Evolutionary conservation across 2,113 vertebrate genomes (phyloP).

Genomic region (Saiga tatarica): DNA sequence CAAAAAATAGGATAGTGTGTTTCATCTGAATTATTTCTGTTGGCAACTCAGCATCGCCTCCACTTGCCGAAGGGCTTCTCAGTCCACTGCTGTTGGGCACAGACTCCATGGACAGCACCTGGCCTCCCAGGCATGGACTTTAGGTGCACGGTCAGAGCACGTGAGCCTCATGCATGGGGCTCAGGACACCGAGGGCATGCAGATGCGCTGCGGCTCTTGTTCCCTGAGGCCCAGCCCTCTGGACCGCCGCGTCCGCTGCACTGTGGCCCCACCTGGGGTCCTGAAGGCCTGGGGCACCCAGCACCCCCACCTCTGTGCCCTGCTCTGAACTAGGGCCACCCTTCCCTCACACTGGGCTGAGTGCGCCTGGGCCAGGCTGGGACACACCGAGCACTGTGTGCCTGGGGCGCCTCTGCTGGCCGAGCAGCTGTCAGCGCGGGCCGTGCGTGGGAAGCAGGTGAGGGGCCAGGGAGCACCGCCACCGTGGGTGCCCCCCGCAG

Average conservation of each 20-base stretch:
- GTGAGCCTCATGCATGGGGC: not conserved
- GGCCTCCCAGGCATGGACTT: not conserved
- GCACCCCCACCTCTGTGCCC: constrained; percentile 83
- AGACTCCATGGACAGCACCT: not conserved
- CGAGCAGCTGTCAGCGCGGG: fast-evolving
- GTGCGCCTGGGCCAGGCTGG: not conserved
- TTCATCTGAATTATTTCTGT: not conserved
- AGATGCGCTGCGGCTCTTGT: not conserved
- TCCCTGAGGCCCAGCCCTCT: not conserved
- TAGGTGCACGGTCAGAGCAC: not conserved
- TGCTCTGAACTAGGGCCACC: constrained; percentile 76
- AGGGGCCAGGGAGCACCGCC: not conserved
- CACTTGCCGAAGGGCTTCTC: not conserved
- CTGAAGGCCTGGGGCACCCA: not conserved
- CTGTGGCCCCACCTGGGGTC: not conserved
- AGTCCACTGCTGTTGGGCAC: not conserved
- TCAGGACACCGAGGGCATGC: not conserved
- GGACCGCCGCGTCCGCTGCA: not conserved
- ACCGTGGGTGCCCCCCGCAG: too few species aligned
- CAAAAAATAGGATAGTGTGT: not conserved
- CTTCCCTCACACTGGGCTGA: constrained; percentile 56
- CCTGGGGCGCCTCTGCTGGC: not conserved
- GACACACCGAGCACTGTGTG: not conserved
- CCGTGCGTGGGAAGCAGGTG: fast-evolving
- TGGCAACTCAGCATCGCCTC: not conserved